phyloP scores from a whole-genome alignment of 2,113 vertebrate species.

The Hyaena hyaena region DNA sequence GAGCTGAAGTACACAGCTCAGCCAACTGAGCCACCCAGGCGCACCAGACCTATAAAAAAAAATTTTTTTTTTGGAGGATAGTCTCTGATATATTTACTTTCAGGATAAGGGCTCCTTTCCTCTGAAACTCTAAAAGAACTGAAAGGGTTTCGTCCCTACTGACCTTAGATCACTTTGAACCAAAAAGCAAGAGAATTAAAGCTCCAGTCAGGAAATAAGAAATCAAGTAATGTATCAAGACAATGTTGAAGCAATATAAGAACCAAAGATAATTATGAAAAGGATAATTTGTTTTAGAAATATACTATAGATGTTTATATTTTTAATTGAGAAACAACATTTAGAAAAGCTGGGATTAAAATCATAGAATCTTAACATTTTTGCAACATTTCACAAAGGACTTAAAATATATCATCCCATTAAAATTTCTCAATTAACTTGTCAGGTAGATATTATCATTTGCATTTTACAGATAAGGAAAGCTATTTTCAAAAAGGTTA shows the following conservation, averaged over 20 bases:
- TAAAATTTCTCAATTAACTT: constrained; percentile 18
- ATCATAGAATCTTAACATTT: neutral
- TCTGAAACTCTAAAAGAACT: neutral
- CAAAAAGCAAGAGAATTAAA: constrained; percentile 23
- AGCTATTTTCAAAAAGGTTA: neutral
- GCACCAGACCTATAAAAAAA: neutral
- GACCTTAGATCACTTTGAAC: neutral
- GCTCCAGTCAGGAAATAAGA: neutral
- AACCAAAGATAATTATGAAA: constrained; percentile 17
- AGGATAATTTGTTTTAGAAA: neutral
- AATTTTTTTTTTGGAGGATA: neutral
- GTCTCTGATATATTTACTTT: constrained; percentile 11
- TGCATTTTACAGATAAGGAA: constrained; percentile 40
- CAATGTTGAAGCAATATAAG: neutral
- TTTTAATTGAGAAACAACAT: constrained; percentile 14
- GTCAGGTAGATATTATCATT: neutral
- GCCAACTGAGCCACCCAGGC: no score
- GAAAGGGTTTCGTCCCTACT: constrained; percentile 25
- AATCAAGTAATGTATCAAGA: constrained; percentile 30
- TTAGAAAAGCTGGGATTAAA: constrained; percentile 31
- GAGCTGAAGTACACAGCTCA: no score
- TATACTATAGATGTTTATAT: neutral
- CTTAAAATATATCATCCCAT: constrained; percentile 2
- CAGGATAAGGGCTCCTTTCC: neutral
- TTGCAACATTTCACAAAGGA: neutral